Evolutionary conservation across 2,888 invertebrate species (phyloP).

Genomic region (Caenorhabditis sp.): DNA sequence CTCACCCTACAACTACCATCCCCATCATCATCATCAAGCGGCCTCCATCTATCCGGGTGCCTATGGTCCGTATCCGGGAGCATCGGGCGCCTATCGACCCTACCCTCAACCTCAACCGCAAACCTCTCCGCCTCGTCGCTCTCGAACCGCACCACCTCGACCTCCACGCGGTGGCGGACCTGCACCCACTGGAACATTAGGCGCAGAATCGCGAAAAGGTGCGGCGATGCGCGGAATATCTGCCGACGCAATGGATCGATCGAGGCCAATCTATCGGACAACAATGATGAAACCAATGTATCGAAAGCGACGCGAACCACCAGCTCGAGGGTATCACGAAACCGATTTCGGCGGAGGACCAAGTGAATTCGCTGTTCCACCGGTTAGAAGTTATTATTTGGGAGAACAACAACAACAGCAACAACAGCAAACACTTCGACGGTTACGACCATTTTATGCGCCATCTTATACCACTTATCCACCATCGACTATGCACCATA

Average conservation of each 20-base stretch:
- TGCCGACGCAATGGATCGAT: conserved; percentile 42
- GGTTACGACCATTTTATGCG: conserved; percentile 57
- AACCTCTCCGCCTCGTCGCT: conserved; percentile 53
- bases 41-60: conserved; percentile 46
- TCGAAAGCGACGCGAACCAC: conserved; percentile 51
- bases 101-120: conserved; percentile 61
- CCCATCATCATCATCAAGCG: conserved; percentile 12
- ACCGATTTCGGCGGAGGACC: conserved; percentile 50
- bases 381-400: conserved; percentile 32
- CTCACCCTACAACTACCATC: conserved; percentile 35
- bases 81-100: conserved; percentile 53
- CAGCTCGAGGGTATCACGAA: conserved; percentile 44
- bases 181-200: conserved; percentile 33
- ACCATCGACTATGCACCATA: conserved; percentile 59
- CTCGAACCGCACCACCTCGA: conserved; percentile 59
- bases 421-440: conserved; percentile 31
- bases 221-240: conserved; percentile 45
- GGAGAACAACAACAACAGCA: conserved; percentile 28
- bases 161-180: conserved; percentile 28
- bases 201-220: conserved; percentile 29
- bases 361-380: conserved; percentile 12
- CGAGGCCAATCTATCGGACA: conserved; percentile 13
- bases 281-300: conserved; percentile 51
- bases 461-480: conserved; percentile 66
- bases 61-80: conserved; percentile 51